Base-by-base conservation (phyloP, 2,888 invertebrate genomes). In the Idaea biselata region DNA sequence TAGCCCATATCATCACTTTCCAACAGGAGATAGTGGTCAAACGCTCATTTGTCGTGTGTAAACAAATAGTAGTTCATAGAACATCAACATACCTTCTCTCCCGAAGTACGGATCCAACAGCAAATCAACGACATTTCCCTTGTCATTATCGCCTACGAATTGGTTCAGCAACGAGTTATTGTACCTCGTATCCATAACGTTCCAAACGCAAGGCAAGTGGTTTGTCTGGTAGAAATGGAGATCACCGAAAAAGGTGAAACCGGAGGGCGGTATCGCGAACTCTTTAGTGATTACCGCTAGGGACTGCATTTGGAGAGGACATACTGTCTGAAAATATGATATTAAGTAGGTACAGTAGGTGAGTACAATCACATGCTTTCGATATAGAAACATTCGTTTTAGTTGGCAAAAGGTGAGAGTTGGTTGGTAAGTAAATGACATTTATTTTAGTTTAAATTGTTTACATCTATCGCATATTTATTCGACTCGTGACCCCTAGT, bases 261-360 rank as follows among this genome's bases (percentile, higher is more conserved):
- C 81, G 55, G 86, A 86, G 7, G 91, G 82, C 58, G 86, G 81
- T 16, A 80, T 70, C 18, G 79, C 67, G 72, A 93, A 89, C 57
- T 89, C 83, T 71, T 89, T 85, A 70, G 89, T 89, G 57, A 93
- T 77, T 58, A 93, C 76, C 44, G 92, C 87, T 58, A 93, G 80
- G 64, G 92, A 88, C 80, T 94, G 92, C 93, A 94, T 94, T 73
- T 92, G 89, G 57, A 94, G 75, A 16, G 92, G 91, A 78, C 94
- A 94, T 32, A 86, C 80, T 58, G 83, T 82, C 94, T 94, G 84
- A 61, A 83, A 80, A 11, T 16, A 16, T n/a, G n/a, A n/a, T n/a
- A n/a, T n/a, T n/a, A n/a, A n/a, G n/a, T n/a, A n/a, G n/a, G n/a
- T n/a, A n/a, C n/a, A n/a, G n/a, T n/a, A n/a, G n/a, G n/a, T n/a